A percentile compares a stretch with the other conserved stretches of the same genome.
phyloP scores from a whole-genome alignment of 1,140 invertebrate genomes.

The Zaprionus lachaisei region DNA sequence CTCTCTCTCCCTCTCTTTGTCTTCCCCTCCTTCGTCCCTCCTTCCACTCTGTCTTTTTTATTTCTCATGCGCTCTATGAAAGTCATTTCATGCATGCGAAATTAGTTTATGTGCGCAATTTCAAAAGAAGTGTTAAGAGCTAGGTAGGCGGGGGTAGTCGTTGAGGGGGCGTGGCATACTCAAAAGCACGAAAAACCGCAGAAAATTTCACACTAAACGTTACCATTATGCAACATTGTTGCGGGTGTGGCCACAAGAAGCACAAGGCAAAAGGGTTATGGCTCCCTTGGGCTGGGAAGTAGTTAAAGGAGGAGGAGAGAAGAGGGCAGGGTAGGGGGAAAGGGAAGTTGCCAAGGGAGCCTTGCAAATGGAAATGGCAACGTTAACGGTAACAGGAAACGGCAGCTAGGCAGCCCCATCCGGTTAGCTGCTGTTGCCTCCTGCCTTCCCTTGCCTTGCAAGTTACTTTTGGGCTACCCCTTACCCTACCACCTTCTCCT shows the following conservation, averaged over 20 bases:
- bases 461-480: constrained; percentile 6
- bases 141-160: constrained; percentile 13
- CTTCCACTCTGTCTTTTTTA: constrained; percentile 1
- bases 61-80: constrained; percentile 40
- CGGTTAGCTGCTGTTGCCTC: neutral
- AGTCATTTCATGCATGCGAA: constrained; percentile 80
- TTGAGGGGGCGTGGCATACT: constrained; percentile 10
- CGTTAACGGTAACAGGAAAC: constrained; percentile 20
- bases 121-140: constrained; percentile 63
- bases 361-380: neutral
- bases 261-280: neutral
- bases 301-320: neutral
- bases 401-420: constrained; percentile 23
- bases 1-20: constrained; percentile 1
- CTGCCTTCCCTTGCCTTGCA: neutral
- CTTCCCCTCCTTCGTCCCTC: neutral
- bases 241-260: constrained; percentile 34
- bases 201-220: constrained; percentile 77
- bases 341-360: neutral
- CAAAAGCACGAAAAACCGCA: constrained; percentile 42
- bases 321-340: neutral
- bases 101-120: constrained; percentile 81
- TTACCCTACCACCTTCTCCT: neutral
- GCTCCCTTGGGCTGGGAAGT: neutral
- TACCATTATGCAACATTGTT: constrained; percentile 72